Evolutionary conservation across 35 echinoderm and acorn worm genomes (phyloP), one percentile per base, ranked within the genome.

Genomic region (Holothuria glaberrima): DNA sequence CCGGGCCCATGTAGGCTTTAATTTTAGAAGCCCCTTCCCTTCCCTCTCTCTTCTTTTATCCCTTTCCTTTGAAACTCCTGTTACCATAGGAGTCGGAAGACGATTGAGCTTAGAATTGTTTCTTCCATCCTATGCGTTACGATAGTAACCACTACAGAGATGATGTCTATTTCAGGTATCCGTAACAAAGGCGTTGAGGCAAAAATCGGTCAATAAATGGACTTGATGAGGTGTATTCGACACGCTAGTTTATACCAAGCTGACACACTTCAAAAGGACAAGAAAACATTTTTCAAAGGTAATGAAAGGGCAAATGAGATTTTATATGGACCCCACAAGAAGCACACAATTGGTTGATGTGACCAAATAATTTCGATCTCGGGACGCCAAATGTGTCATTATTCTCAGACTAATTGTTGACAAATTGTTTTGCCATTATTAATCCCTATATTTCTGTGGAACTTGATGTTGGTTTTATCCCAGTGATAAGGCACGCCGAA

Each of bases 391-490:
- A 54, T 54, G 50, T 54, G 50, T 54, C 50, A 54, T 54, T 54
- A 54, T 54, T 54, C 50, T 54, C 50, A 9, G 0, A 54, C 50
- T 54, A 54, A 54, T 54, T 54, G 50, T 54, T 54, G 74, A 78
- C 74, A 78, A 78, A 78, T 78, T 78, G 74, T 78, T 78, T 78
- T 78, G 74, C 38, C 44, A 78, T 75, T 75, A 75, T 54, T 54
- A 0, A 5, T 14, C 16, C 50, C 13, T 54, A 54, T 14, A 54
- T 54, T 54, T 9, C 3, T 5, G 3, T 54, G 50, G 10, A 9
- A 14, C 50, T 54, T 9, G 13, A 14, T 54, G 50, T 54, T 54
- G 50, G 50, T 54, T 54, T 54, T 54, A 54, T 5, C 12, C 50
- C 50, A 54, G 71, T 21, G 71, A 75, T 75, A 75, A 75, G 71